Conservation (phyloP, 1,140 invertebrate genomes). For the Cyclina sinensis region DNA sequence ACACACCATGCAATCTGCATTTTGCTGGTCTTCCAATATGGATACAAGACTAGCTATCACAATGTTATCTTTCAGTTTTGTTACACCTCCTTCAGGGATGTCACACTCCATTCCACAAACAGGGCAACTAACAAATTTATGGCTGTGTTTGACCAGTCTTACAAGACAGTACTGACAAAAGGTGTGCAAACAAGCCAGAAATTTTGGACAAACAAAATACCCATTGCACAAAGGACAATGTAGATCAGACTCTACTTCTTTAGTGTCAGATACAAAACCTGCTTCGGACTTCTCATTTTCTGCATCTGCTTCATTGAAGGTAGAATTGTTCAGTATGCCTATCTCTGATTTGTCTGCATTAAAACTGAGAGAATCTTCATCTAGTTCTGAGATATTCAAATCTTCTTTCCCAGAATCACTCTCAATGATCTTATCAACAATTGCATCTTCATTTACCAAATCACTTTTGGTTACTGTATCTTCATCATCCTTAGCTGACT, state of each 20-base stretch:
- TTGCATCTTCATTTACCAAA: background rate
- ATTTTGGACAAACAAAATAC: background rate
- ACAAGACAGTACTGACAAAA: constrained; percentile 37
- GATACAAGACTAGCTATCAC: background rate
- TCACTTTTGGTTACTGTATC: background rate
- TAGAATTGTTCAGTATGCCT: background rate
- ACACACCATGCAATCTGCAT: constrained; percentile 37
- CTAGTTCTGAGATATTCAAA: background rate
- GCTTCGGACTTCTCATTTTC: background rate
- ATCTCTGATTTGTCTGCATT: constrained; percentile 8
- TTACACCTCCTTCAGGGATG: constrained; percentile 3
- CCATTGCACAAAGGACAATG: constrained; percentile 37
- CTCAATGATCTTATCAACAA: constrained; percentile 6
- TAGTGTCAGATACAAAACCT: background rate
- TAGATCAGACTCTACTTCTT: constrained; percentile 15
- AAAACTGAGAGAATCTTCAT: background rate
- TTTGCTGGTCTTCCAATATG: background rate
- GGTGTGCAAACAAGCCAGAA: constrained; percentile 55
- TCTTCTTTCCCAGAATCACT: background rate
- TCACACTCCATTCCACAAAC: background rate
- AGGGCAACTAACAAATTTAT: constrained; percentile 22
- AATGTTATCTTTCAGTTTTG: background rate
- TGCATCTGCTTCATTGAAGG: background rate
- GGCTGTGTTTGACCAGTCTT: background rate
- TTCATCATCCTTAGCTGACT: background rate